phyloP scores from a whole-genome alignment of 1,140 invertebrate species.

The Platyura marginata region DNA sequence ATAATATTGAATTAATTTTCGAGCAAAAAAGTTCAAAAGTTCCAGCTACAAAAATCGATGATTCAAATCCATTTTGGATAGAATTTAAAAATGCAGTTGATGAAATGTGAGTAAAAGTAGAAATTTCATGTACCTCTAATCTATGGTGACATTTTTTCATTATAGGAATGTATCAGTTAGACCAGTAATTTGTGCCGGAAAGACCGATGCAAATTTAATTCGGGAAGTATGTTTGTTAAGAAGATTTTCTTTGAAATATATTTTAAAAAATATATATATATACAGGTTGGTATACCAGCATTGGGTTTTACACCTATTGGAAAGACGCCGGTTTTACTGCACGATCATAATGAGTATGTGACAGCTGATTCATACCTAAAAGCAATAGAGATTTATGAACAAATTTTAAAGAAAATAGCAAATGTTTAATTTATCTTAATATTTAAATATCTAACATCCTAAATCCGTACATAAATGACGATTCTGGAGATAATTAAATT shows the following conservation, averaged over 20 bases:
- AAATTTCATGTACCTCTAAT: no score
- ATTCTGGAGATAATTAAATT: no score
- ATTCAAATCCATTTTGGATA: conserved; percentile 53
- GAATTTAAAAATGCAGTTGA: conserved; percentile 46
- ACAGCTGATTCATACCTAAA: conserved; percentile 44
- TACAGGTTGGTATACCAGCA: conserved; percentile 44
- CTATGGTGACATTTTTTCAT: no score
- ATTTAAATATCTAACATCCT: no score
- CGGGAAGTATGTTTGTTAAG: no score
- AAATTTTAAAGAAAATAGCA: conserved; percentile 37
- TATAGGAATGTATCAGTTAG: no score
- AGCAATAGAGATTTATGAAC: conserved; percentile 51
- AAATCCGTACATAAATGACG: no score
- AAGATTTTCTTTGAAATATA: no score
- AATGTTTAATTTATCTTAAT: conserved; percentile 25
- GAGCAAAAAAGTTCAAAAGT: conserved; percentile 34
- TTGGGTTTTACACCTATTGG: conserved; percentile 69
- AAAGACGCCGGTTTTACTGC: conserved; percentile 47
- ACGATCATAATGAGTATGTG: conserved; percentile 65
- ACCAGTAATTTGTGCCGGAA: no score
- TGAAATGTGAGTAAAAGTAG: conserved; percentile 15
- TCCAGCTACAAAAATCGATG: conserved; percentile 37
- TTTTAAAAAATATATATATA: no score
- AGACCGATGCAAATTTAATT: no score
- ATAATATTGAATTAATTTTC: conserved; percentile 23